Evolutionary conservation across 1,140 invertebrate genomes (phyloP).

Genomic region (Rhagoletis zephyria): DNA sequence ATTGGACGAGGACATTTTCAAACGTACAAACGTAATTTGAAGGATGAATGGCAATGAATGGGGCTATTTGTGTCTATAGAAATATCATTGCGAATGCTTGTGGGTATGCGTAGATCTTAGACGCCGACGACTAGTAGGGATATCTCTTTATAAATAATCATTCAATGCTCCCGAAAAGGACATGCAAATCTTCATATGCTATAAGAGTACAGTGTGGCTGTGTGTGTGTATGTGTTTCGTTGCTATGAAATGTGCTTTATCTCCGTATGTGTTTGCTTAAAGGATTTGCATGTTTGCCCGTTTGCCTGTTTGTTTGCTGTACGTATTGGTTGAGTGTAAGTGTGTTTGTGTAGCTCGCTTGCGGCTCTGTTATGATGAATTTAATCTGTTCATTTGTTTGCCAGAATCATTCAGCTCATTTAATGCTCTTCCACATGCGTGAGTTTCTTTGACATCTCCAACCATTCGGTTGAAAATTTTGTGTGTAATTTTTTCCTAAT

Average conservation of each 20-base stretch:
- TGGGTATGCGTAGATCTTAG: background rate
- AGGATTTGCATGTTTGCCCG: conserved; percentile 29
- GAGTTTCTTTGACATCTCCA: conserved; percentile 15
- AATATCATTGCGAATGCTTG: background rate
- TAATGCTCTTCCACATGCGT: conserved; percentile 43
- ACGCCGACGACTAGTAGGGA: conserved; percentile 36
- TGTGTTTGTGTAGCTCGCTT: background rate
- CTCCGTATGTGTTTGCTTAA: conserved; percentile 18
- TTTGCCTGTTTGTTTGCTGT: background rate
- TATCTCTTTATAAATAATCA: conserved; percentile 13
- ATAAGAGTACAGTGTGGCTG: background rate
- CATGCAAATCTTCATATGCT: conserved; percentile 23
- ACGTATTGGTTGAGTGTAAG: background rate
- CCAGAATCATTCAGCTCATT: conserved; percentile 43
- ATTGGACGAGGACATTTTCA: conserved; percentile 38
- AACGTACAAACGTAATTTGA: conserved; percentile 19
- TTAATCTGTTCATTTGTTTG: conserved; percentile 44
- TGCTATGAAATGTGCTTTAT: background rate
- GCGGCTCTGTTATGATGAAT: conserved; percentile 8
- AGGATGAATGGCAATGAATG: conserved; percentile 37
- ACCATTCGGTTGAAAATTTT: background rate
- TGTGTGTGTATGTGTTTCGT: too few relatives aligned
- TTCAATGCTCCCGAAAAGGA: conserved; percentile 40
- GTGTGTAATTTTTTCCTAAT: background rate
- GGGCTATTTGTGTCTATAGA: conserved; percentile 44